Conservation (phyloP, 2,797 vertebrate genomes). For the Acanthurus tractus region DNA sequence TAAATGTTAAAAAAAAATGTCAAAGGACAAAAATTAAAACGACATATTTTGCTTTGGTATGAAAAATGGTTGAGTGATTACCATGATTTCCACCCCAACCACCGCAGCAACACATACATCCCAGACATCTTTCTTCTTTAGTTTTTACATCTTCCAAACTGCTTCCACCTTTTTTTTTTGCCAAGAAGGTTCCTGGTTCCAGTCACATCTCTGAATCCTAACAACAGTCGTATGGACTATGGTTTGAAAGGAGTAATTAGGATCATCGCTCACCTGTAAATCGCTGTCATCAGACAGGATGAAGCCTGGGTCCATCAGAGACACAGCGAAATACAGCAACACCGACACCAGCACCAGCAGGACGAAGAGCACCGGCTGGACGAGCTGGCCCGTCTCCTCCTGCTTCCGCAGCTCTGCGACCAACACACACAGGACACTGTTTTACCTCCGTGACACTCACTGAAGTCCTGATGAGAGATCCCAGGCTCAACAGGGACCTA, state of each 20-base stretch:
- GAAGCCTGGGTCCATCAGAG: slow-evolving; percentile 96
- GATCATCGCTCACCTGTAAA: slow-evolving; percentile 78
- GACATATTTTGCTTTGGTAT: too few relatives aligned
- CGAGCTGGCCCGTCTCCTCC: slow-evolving; percentile 86
- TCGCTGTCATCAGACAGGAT: slow-evolving; percentile 87
- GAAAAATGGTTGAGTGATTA: too few relatives aligned
- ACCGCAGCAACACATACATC: not conserved
- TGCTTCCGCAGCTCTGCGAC: slow-evolving; percentile 86
- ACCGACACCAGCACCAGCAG: slow-evolving; percentile 89
- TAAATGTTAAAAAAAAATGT: too few relatives aligned
- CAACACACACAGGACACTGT: not conserved
- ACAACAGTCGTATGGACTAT: not conserved
- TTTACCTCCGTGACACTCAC: not conserved
- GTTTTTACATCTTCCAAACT: not conserved
- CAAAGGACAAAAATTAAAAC: too few relatives aligned
- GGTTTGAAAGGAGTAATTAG: too few relatives aligned
- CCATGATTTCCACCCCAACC: too few relatives aligned
- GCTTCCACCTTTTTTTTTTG: not conserved
- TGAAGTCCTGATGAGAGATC: not conserved
- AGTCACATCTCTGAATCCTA: not conserved
- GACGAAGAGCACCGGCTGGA: slow-evolving; percentile 88
- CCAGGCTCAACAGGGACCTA: not conserved
- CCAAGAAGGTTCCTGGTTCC: not conserved
- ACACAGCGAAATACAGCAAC: slow-evolving; percentile 91
- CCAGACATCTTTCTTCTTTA: too few relatives aligned